Evolutionary conservation across 2,113 vertebrate species (phyloP).

Genomic region (Poeciliopsis prolifica): DNA sequence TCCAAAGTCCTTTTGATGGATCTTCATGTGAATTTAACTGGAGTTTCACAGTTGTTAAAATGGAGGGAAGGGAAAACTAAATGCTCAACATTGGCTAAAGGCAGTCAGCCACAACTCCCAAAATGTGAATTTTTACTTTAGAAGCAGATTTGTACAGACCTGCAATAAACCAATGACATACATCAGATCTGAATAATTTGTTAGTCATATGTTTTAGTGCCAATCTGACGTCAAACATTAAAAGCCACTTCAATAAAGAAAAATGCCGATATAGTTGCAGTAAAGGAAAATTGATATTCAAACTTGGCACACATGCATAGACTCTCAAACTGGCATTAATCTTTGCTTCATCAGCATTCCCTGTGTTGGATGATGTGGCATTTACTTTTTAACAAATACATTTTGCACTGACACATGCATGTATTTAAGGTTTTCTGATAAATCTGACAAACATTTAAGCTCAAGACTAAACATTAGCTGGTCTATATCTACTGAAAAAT

Average conservation of each 20-base stretch:
- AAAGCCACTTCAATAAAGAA: no score
- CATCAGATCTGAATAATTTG: background rate
- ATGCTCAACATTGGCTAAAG: background rate
- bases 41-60: no score
- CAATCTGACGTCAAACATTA: no score
- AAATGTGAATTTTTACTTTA: background rate
- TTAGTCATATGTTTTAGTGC: no score
- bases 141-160: background rate
- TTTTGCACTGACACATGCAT: background rate
- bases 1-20: background rate
- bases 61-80: background rate
- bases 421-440: background rate
- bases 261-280: no score
- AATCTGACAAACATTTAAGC: background rate
- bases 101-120: background rate
- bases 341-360: no score
- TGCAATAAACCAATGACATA: background rate
- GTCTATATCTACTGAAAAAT: background rate
- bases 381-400: background rate
- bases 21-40: background rate
- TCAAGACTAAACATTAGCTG: background rate
- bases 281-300: no score
- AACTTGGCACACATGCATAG: no score
- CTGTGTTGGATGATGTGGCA: no score
- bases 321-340: no score